These are phyloP conservation scores for Accipiter virgatus DNA, from an alignment of 2,113 vertebrate species.

Conservation along the genomic window DNA sequence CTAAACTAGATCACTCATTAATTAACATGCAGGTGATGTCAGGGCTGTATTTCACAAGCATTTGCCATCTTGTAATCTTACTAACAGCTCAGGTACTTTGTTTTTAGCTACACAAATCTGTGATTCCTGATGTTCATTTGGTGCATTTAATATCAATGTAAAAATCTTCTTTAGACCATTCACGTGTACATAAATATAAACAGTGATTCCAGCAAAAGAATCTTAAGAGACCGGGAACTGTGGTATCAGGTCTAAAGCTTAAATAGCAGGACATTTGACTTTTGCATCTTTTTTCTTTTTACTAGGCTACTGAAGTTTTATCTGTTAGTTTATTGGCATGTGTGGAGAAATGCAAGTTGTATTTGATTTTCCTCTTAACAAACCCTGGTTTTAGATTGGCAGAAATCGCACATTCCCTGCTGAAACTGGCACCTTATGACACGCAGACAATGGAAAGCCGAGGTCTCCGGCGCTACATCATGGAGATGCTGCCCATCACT, in stretches of 20 bases:
- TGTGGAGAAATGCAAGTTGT: neutral
- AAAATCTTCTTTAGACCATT: neutral
- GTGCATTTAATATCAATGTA: neutral
- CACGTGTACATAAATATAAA: neutral
- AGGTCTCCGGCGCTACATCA: constrained; percentile 93
- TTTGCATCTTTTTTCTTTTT: neutral
- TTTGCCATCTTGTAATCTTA: neutral
- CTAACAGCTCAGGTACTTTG: neutral
- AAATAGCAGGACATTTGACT: neutral
- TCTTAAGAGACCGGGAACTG: neutral
- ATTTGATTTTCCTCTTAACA: neutral
- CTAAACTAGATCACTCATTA: neutral
- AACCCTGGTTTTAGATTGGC: constrained; percentile 81
- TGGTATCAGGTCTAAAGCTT: neutral
- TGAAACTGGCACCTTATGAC: constrained; percentile 97
- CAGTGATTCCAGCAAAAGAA: neutral
- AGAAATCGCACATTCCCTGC: constrained; percentile 94
- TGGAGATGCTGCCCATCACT: constrained; percentile 98
- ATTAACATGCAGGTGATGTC: neutral
- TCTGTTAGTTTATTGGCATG: neutral
- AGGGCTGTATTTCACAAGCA: neutral
- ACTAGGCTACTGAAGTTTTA: neutral
- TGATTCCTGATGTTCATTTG: neutral
- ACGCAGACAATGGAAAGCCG: constrained; percentile 98
- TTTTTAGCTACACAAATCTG: neutral